Conservation (phyloP, 2,888 invertebrate genomes). For the Sarcophaga carnaria region DNA sequence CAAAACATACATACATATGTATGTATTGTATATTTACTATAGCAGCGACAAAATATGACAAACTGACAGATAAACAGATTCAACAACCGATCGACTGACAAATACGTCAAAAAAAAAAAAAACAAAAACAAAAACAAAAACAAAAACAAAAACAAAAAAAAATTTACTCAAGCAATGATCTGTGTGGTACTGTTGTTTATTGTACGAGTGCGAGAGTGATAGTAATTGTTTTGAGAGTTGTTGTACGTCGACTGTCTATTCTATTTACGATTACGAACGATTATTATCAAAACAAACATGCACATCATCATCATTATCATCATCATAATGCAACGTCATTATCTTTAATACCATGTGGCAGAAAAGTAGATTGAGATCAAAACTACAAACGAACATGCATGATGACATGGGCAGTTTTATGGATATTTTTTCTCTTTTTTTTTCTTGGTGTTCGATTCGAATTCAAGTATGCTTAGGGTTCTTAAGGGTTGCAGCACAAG, state of each 20-base stretch:
- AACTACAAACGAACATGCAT: neutral
- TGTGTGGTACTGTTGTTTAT: neutral
- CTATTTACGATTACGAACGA: slow-evolving; percentile 46
- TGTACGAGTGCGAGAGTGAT: neutral
- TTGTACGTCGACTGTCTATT: slow-evolving; percentile 41
- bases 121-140: no score
- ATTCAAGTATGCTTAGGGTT: no score
- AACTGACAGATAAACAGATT: slow-evolving; percentile 18
- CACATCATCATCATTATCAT: slow-evolving; percentile 12
- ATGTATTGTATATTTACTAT: neutral
- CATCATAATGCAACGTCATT: slow-evolving; percentile 62
- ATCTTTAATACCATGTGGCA: slow-evolving; percentile 56
- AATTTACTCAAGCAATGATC: slow-evolving; percentile 37
- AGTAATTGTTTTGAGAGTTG: slow-evolving; percentile 5
- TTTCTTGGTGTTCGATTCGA: no score
- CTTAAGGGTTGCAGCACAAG: no score
- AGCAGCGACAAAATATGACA: slow-evolving; percentile 17
- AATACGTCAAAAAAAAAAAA: no score
- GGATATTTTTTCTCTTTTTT: no score
- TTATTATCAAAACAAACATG: slow-evolving; percentile 53
- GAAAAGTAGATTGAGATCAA: slow-evolving; percentile 36
- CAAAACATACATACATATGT: slow-evolving; percentile 10
- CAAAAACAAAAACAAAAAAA: slow-evolving; percentile 24
- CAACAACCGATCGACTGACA: neutral
- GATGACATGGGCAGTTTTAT: neutral